phyloP scores from a whole-genome alignment of 2,113 vertebrate genomes.

The Philantomba maxwellii region DNA sequence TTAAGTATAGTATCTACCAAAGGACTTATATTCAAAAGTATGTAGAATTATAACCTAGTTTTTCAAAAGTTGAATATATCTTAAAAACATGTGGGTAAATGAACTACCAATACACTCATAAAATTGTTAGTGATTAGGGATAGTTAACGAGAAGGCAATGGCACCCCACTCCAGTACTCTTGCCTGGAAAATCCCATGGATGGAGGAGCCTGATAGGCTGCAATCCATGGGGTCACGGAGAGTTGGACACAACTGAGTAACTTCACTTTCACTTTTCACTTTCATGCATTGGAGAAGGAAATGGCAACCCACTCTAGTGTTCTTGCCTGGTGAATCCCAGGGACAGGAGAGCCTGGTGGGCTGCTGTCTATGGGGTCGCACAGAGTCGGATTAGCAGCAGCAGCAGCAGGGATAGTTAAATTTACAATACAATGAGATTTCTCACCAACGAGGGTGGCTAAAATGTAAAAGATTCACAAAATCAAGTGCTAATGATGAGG shows the following conservation, averaged over 20 bases:
- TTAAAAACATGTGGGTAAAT: neutral
- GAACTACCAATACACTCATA: neutral
- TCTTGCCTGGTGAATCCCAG: too few relatives aligned
- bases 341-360: fast-evolving
- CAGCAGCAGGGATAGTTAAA: neutral
- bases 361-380: too few relatives aligned
- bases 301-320: too few relatives aligned
- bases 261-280: too few relatives aligned
- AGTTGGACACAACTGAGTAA: fast-evolving
- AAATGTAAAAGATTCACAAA: neutral
- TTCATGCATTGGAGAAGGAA: too few relatives aligned
- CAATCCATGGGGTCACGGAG: fast-evolving
- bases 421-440: neutral
- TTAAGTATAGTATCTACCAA: neutral
- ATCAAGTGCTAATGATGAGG: neutral
- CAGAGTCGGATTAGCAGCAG: too few relatives aligned
- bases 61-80: neutral
- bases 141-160: neutral
- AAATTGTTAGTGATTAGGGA: neutral
- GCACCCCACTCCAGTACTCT: too few relatives aligned
- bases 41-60: neutral
- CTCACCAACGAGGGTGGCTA: neutral
- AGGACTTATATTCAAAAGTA: neutral
- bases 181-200: too few relatives aligned
- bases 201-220: too few relatives aligned